A percentile compares a stretch with the other conserved stretches of the same genome.
Conservation (phyloP, 2,888 invertebrate genomes). For the Hyles lineata region DNA sequence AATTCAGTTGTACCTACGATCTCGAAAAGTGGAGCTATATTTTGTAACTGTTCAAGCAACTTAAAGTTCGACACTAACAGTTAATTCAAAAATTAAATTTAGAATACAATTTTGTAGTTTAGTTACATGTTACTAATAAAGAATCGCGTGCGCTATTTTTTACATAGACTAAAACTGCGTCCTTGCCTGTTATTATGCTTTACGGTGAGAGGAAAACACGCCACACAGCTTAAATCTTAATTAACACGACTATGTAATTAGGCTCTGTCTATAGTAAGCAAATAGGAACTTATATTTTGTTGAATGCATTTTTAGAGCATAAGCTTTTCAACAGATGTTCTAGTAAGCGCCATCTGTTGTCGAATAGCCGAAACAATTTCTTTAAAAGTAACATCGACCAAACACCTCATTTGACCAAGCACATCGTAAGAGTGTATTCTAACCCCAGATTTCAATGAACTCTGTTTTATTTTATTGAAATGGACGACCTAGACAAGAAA, state of each 20-base stretch:
- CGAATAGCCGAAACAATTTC: conserved; percentile 55
- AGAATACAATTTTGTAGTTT: neutral
- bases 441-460: neutral
- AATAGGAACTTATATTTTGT: neutral
- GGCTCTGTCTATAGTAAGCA: neutral
- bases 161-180: neutral
- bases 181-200: neutral
- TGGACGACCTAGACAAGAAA: conserved; percentile 76
- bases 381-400: conserved; percentile 50
- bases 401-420: conserved; percentile 38
- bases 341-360: conserved; percentile 58
- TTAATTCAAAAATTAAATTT: too few relatives aligned
- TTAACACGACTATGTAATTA: neutral
- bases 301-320: neutral
- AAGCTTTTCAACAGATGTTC: neutral
- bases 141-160: neutral
- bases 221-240: neutral
- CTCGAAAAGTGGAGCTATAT: neutral
- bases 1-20: neutral
- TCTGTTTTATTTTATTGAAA: conserved; percentile 36
- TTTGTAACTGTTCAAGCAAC: neutral
- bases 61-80: neutral
- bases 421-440: neutral
- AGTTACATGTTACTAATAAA: neutral
- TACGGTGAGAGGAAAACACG: conserved; percentile 14